Conservation (phyloP, 2,888 invertebrate genomes). For the Argyresthia albistria region DNA sequence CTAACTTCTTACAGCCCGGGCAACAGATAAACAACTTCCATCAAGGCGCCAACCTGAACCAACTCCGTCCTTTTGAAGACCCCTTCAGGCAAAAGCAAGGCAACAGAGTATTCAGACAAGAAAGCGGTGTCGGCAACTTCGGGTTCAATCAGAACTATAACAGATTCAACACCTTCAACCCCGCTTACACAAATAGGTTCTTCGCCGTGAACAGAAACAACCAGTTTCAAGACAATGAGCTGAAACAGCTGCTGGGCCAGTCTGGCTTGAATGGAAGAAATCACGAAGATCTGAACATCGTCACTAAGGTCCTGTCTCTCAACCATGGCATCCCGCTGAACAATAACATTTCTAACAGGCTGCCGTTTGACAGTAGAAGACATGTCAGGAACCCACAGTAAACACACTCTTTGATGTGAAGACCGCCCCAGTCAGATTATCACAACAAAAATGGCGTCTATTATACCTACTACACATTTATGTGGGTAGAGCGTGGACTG, state of each 20-base stretch:
- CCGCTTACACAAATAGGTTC: slow-evolving; percentile 37
- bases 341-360: slow-evolving; percentile 47
- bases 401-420: too few relatives aligned
- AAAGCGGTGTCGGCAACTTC: slow-evolving; percentile 75
- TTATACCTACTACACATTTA: too few relatives aligned
- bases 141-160: slow-evolving; percentile 66
- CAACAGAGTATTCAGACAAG: slow-evolving; percentile 69
- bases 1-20: slow-evolving; percentile 46
- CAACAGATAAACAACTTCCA: slow-evolving; percentile 33
- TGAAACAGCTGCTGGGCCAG: slow-evolving; percentile 76
- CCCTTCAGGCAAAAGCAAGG: slow-evolving; percentile 42
- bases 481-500: too few relatives aligned
- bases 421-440: too few relatives aligned
- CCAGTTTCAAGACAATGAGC: slow-evolving; percentile 60
- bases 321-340: slow-evolving; percentile 79
- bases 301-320: slow-evolving; percentile 84
- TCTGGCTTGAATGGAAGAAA: slow-evolving; percentile 76
- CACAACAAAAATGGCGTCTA: too few relatives aligned
- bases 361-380: slow-evolving; percentile 54
- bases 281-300: slow-evolving; percentile 84
- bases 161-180: slow-evolving; percentile 45
- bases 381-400: slow-evolving; percentile 27
- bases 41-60: slow-evolving; percentile 43
- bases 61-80: slow-evolving; percentile 33
- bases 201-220: slow-evolving; percentile 22